These are phyloP conservation scores for Percina caprodes DNA, from an alignment of 2,113 vertebrate species.

Conservation along the genomic window DNA sequence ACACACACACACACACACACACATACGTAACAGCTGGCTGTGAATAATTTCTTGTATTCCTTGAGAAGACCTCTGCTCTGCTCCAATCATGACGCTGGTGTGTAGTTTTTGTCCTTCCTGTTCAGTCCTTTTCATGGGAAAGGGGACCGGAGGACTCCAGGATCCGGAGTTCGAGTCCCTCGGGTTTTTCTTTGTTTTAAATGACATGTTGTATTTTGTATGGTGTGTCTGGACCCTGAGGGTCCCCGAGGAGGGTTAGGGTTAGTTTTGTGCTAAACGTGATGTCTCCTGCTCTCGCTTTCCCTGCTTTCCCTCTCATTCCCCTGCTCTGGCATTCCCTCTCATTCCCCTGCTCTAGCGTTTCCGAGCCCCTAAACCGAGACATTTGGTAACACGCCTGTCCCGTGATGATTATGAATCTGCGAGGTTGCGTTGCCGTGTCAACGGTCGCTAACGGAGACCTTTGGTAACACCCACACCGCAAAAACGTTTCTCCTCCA, in stretches of 20 bases:
- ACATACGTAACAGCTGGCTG: constrained; percentile 22
- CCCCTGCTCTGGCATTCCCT: too few relatives aligned
- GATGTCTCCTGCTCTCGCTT: background rate
- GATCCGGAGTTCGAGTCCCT: background rate
- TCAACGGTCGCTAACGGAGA: too few relatives aligned
- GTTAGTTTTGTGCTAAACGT: constrained; percentile 4
- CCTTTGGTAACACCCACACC: too few relatives aligned
- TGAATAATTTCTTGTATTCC: constrained; percentile 35
- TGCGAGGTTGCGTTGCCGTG: too few relatives aligned
- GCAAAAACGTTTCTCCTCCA: too few relatives aligned
- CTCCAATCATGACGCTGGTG: constrained; percentile 26
- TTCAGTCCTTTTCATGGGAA: constrained; percentile 34
- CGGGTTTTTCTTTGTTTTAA: background rate
- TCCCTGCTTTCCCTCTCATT: too few relatives aligned
- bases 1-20: too few relatives aligned
- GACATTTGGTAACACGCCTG: too few relatives aligned
- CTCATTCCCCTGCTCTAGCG: too few relatives aligned
- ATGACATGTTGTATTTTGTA: background rate
- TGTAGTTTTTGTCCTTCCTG: background rate
- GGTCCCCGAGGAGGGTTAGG: constrained; percentile 4
- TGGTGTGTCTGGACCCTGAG: constrained; percentile 8
- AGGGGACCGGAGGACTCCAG: too few relatives aligned
- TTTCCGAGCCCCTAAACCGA: too few relatives aligned
- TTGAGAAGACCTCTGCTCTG: constrained; percentile 34
- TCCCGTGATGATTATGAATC: too few relatives aligned